Evolutionary conservation across 2,888 invertebrate species (phyloP), one percentile per base, ranked within the genome.

Genomic region (Drosophila lacicola): DNA sequence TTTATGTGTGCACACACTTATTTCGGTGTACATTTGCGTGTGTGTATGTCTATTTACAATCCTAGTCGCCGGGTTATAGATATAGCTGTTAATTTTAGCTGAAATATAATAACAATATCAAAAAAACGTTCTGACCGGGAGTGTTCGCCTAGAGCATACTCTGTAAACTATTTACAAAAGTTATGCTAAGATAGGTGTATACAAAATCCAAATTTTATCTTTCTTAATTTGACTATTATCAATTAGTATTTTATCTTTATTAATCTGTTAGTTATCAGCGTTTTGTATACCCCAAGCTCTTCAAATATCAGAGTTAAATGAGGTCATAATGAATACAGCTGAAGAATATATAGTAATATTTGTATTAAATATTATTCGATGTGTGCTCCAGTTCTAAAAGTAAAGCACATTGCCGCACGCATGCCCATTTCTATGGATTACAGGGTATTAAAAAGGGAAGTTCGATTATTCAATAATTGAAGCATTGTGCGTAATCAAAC

Each of bases 401-500:
- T 29, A 29, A 8, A 8, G 29, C 29, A 29, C 29, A 6, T 29
- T 29, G 29, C 29, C 29, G 8, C 8, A 29, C 10, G 5, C 3
- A 4, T 4, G 1, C 9, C 14, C 9, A 2, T 8, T 8, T 4
- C 3, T 9, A 11, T 19, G 4, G 0, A 3, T 3, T 25, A 46
- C 9, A 42, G 57, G 41, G 62, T 50, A 57, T 66, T 49, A 14
- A 34, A 72, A 60, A 50, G 66, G 56, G 41, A 57, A 68, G 74
- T 68, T 74, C 65, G 68, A 80, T 80, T 74, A 66, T 50, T 63
- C 49, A 61, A 66, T 80, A 80, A 87, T 78, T 80, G 75, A 67
- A 42, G 65, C 50, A 83, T 80, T 87, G 81, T 83, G 88, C 78
- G 75, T 87, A 87, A 82, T 82, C 72, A 87, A 78, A 83, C 83